Evolutionary conservation across 1,140 invertebrate species (phyloP).

Genomic region (Cardiocondyla obscurior): DNA sequence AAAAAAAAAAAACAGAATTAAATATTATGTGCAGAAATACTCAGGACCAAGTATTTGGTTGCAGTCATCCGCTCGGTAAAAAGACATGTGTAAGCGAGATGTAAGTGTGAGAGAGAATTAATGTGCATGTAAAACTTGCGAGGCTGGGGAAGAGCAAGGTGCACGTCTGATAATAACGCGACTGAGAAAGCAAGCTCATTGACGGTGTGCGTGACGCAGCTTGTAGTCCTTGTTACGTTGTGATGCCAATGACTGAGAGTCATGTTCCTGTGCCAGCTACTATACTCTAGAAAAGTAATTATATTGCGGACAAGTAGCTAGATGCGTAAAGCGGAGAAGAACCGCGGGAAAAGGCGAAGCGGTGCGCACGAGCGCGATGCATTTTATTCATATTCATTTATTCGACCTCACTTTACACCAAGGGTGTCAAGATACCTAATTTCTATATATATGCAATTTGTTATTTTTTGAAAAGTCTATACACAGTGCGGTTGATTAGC

Average conservation of each 20-base stretch:
- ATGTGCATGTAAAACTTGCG: slow-evolving; percentile 44
- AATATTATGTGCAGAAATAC: slow-evolving; percentile 81
- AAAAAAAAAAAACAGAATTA: slow-evolving; percentile 44
- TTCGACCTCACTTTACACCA: slow-evolving; percentile 61
- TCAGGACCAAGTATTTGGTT: slow-evolving; percentile 84
- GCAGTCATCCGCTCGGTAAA: slow-evolving; percentile 77
- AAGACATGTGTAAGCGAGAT: slow-evolving; percentile 57
- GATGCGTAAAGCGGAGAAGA: slow-evolving; percentile 58
- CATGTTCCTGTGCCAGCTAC: slow-evolving; percentile 85
- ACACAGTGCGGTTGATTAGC: slow-evolving; percentile 77
- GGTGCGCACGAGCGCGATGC: slow-evolving; percentile 20
- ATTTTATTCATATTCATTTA: slow-evolving; percentile 76
- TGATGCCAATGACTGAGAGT: slow-evolving; percentile 84
- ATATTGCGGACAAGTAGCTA: slow-evolving; percentile 76
- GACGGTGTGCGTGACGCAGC: slow-evolving; percentile 78
- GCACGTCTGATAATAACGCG: slow-evolving; percentile 31
- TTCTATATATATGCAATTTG: slow-evolving; percentile 81
- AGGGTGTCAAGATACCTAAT: slow-evolving; percentile 68
- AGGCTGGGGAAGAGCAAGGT: slow-evolving; percentile 20
- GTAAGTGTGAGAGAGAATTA: slow-evolving; percentile 64
- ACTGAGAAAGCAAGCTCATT: slow-evolving; percentile 57
- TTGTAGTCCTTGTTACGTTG: slow-evolving; percentile 84
- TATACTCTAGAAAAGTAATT: slow-evolving; percentile 83
- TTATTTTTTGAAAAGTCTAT: slow-evolving; percentile 85
- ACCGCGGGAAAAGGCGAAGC: slow-evolving; percentile 12